Evolutionary conservation across 2,797 vertebrate genomes (phyloP).

Genomic region (Cichlasoma orientale): DNA sequence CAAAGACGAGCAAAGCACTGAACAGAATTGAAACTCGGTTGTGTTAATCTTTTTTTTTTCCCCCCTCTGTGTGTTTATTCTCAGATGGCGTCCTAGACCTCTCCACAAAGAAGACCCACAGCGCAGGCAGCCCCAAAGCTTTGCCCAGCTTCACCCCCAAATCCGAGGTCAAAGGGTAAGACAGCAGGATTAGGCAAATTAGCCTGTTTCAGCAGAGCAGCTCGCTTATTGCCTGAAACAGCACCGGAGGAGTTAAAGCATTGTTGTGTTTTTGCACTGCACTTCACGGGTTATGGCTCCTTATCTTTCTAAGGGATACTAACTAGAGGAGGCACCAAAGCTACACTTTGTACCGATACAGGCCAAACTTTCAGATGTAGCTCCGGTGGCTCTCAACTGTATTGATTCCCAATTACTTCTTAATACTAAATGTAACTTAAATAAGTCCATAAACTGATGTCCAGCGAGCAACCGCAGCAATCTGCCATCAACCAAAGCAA

Average conservation of each 20-base stretch:
- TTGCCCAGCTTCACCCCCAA: conserved; percentile 83
- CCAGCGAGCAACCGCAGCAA: neutral
- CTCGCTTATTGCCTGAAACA: neutral
- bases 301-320: too few species aligned
- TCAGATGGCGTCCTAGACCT: conserved; percentile 97
- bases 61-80: neutral
- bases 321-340: too few species aligned
- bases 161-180: conserved; percentile 92
- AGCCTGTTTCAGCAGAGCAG: neutral
- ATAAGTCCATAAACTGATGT: neutral
- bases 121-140: conserved; percentile 84
- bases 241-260: neutral
- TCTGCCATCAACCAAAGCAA: fast-evolving
- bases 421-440: neutral
- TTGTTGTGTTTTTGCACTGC: conserved; percentile 4
- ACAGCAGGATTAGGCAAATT: conserved; percentile 8
- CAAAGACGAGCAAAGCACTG: neutral
- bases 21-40: neutral
- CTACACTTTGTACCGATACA: too few species aligned
- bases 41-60: neutral
- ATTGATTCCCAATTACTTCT: neutral
- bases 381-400: neutral
- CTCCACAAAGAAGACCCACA: conserved; percentile 95
- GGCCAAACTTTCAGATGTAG: too few species aligned
- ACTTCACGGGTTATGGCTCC: neutral